Percentiles rank a stretch among this genome's conserved stretches.
Conservation (phyloP, 2,113 vertebrate genomes). For the Barnardius zonarius region DNA sequence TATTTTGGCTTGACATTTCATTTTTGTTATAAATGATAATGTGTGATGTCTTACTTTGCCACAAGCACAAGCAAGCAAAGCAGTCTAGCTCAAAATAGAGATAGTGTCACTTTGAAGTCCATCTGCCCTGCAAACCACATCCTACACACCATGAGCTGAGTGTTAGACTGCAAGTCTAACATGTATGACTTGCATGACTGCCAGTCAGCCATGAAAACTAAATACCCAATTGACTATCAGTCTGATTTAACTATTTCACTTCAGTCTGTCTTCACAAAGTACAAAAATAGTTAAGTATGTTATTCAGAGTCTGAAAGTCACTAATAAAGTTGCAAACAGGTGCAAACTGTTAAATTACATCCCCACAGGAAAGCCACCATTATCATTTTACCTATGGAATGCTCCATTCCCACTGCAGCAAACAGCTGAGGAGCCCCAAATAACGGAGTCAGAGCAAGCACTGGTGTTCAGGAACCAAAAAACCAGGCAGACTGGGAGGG, state of each 20-base stretch:
- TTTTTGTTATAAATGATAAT: not conserved
- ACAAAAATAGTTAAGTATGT: constrained; percentile 1
- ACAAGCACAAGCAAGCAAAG: constrained; percentile 3
- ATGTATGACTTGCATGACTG: not conserved
- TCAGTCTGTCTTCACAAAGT: not conserved
- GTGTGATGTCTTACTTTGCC: not conserved
- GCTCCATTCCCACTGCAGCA: constrained; percentile 35
- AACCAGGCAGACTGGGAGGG: not conserved
- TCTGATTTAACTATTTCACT: not conserved
- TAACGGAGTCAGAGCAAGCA: not conserved
- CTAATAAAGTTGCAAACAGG: constrained; percentile 49
- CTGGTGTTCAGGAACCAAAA: constrained; percentile 10
- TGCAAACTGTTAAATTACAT: constrained; percentile 67
- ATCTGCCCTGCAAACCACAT: not conserved
- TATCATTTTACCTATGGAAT: constrained; percentile 69
- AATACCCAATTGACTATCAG: not conserved
- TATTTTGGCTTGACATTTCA: constrained; percentile 6
- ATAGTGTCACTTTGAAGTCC: not conserved
- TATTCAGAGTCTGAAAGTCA: constrained; percentile 3
- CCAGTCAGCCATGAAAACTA: not conserved
- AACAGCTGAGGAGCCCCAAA: constrained; percentile 18
- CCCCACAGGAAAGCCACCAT: constrained; percentile 35
- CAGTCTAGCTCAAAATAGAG: not conserved
- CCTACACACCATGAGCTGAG: not conserved
- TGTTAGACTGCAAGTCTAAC: not conserved